phyloP scores from a whole-genome alignment of 2,113 vertebrate genomes.

The Formicarius rufipectus region DNA sequence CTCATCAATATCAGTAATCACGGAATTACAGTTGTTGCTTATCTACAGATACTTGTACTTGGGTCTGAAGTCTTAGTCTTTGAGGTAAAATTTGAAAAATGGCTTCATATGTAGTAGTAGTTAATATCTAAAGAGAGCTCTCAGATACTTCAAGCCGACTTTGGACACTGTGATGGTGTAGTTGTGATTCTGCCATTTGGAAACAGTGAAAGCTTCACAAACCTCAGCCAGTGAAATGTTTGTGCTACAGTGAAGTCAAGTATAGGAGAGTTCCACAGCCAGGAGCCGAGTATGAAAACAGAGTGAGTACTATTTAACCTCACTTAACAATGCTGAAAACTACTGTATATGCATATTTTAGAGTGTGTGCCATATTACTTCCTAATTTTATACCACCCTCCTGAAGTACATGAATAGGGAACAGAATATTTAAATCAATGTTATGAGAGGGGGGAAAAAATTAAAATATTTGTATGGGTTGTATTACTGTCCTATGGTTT shows the following conservation, averaged over 20 bases:
- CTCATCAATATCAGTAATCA: background rate
- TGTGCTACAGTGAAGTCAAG: background rate
- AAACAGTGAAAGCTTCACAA: background rate
- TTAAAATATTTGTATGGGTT: background rate
- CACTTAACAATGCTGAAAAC: background rate
- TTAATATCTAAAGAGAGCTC: background rate
- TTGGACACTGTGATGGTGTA: background rate
- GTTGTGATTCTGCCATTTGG: background rate
- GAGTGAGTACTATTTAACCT: background rate
- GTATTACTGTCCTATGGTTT: background rate
- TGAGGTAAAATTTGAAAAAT: background rate
- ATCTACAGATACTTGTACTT: background rate
- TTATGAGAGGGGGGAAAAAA: accelerated
- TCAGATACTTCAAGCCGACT: background rate
- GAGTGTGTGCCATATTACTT: background rate
- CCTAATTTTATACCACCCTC: slow-evolving; percentile 28
- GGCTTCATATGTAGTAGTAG: background rate
- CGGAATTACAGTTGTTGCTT: background rate
- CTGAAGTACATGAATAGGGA: background rate
- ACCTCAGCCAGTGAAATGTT: background rate
- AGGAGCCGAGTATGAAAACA: background rate
- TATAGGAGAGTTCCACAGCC: background rate
- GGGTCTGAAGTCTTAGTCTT: background rate
- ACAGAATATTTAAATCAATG: background rate
- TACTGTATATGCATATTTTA: background rate